Evolutionary conservation across 2,888 invertebrate genomes (phyloP), one percentile per base, ranked within the genome.

Genomic region (Ectemnius cavifrons): DNA sequence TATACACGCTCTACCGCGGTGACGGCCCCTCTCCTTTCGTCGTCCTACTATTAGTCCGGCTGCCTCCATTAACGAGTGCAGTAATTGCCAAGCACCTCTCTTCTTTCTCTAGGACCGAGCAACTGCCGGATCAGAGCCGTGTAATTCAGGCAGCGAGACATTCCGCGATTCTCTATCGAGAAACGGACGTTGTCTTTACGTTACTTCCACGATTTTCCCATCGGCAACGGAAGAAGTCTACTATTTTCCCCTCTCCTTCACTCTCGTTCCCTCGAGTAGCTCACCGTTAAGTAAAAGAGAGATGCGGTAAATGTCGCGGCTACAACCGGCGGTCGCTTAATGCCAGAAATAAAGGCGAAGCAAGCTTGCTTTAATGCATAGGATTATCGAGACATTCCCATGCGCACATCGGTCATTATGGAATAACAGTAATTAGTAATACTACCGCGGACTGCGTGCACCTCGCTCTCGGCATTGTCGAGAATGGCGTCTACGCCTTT

Each of bases 351-450:
- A 86, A 86, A 84, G 82, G 80, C 61, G 81, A 78, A 84, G 81
- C 80, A 81, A 80, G 78, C 82, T 84, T 74, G 37, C 37, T 70
- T 71, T 91, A 91, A 91, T 91, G 84, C 89, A 89, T 91, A 89
- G 87, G 89, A 91, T 91, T 90, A 91, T 91, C 89, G 90, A 88
- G 85, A 37, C 84, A 86, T 91, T 91, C 90, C 90, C 90, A 90
- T 88, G 90, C 84, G 88, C 84, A 87, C 86, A 89, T 90, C 88
- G 88, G 89, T 90, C 88, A 90, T 90, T 90, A 90, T 84, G 77
- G 85, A 87, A 90, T 89, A 89, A 89, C 91, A 89, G 90, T 91
- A 90, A 91, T 91, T 91, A 91, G 88, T 88, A 89, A 89, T 88
- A 88, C 37, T 37, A 11, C 37, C 85, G 84, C 86, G 86, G 85